Base-by-base conservation (phyloP, 2,888 invertebrate genomes). In the Gymnosoma rotundatum region DNA sequence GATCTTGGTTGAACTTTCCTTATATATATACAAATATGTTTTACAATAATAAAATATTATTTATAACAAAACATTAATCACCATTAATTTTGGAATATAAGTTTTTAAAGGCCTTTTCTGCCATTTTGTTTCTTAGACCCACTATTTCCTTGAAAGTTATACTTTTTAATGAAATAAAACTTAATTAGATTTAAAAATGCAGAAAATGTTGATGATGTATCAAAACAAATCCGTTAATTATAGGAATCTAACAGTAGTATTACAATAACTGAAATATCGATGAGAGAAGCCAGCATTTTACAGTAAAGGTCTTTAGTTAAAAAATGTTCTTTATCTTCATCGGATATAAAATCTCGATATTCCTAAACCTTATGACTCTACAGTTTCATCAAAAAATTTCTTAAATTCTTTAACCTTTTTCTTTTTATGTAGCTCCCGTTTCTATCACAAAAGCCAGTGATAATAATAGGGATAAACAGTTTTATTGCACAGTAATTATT, bases 311-410 rank as follows among this genome's bases (percentile, higher is more conserved):
- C 38, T 38, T 56, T 36, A 12, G 54, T 20, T 56, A 42, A 10
- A 64, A 56, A 60, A 42, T 32, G 14, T 63, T 64, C 64, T 38
- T 74, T 42, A 14, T 64, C 21, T 45, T 21, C 1, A 10, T 50
- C 18, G 50, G 5, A 18, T 18, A 25, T 25, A 50, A 45, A 14
- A 50, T 64, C 25, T 2, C 61, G 42, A 21, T 6, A 74, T 74
- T 54, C 64, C 64, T 14, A 64, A 25, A 16, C n/a, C 25, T 16
- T 25, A 64, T 52, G 66, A 67, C 18, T 50, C 52, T 36, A 75
- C 64, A 56, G 64, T 64, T 9, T 32, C 56, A 36, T 74, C 74
- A 74, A 74, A 25, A 54, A 63, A 45, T 74, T 45, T 64, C 64
- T 61, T 16, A 72, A 72, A 45, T 72, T 72, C 14, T 25, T 32